A percentile compares a stretch with the other conserved stretches of the same genome.
Conservation (phyloP, 2,888 invertebrate species). For the Ephialtes manifestator region DNA sequence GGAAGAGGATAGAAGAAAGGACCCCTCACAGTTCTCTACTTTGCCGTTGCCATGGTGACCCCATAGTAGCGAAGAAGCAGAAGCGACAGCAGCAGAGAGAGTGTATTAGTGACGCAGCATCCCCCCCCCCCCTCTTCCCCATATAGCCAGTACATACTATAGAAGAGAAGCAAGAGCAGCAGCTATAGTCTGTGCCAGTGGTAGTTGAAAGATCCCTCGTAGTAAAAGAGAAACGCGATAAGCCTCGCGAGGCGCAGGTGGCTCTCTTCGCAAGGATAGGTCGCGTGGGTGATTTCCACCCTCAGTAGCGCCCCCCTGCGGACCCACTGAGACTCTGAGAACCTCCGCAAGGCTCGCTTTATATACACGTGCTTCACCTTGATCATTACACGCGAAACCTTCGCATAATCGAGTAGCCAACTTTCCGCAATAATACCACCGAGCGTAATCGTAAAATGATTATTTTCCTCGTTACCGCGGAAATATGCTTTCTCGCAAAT, state of each 20-base stretch:
- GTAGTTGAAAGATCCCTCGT: slow-evolving; percentile 31
- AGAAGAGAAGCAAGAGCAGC: not conserved
- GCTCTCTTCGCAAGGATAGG: slow-evolving; percentile 64
- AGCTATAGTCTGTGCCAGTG: slow-evolving; percentile 11
- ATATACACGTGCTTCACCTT: slow-evolving; percentile 29
- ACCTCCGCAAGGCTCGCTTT: not conserved
- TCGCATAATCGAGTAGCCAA: slow-evolving; percentile 15
- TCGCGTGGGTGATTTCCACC: slow-evolving; percentile 58
- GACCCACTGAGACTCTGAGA: not conserved
- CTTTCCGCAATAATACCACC: not conserved
- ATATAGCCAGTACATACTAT: not conserved
- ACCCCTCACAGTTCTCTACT: slow-evolving; percentile 45
- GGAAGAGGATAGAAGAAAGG: slow-evolving; percentile 2
- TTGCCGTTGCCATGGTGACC: slow-evolving; percentile 50
- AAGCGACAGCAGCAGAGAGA: slow-evolving; percentile 36
- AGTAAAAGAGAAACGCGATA: slow-evolving; percentile 37
- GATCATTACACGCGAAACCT: slow-evolving; percentile 31
- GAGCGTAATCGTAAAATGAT: slow-evolving; percentile 19
- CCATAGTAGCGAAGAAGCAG: slow-evolving; percentile 48
- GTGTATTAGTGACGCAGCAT: slow-evolving; percentile 1
- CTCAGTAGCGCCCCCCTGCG: slow-evolving; percentile 28
- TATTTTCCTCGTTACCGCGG: not conserved
- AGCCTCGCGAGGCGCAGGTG: slow-evolving; percentile 62
- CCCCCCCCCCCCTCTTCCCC: too few species aligned
- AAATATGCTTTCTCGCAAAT: slow-evolving; percentile 9